A percentile compares a stretch with the other conserved stretches of the same genome.
Conservation (phyloP, 2,113 vertebrate genomes). For the Passerina amoena region DNA sequence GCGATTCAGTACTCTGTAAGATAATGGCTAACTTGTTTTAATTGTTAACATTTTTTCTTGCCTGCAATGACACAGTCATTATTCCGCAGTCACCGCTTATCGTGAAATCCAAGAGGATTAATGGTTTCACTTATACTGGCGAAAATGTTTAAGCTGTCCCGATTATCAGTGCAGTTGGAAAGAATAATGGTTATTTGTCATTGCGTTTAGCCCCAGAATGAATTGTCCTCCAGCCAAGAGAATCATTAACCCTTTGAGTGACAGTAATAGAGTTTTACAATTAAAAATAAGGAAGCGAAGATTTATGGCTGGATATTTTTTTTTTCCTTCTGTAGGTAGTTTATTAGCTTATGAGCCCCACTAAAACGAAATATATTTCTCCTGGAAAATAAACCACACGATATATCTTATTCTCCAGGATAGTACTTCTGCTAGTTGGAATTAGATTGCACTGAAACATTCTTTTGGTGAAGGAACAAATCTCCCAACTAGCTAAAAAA, state of each 20-base stretch:
- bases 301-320: constrained; percentile 26
- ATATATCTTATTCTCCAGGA: constrained; percentile 20
- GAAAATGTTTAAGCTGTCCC: constrained; percentile 99
- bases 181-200: constrained; percentile 99
- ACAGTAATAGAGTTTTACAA: constrained; percentile 67
- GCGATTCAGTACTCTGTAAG: constrained; percentile 79
- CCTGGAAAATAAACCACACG: not conserved
- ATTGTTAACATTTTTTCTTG: constrained; percentile 95
- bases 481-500: not conserved
- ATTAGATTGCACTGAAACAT: not conserved
- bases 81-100: constrained; percentile 98
- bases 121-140: constrained; percentile 98
- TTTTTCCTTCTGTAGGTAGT: not conserved
- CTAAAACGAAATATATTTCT: not conserved
- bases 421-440: not conserved
- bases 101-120: constrained; percentile 97
- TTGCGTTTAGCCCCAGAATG: constrained; percentile 89
- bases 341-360: not conserved
- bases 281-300: constrained; percentile 37
- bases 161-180: constrained; percentile 97
- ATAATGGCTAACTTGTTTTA: constrained; percentile 97
- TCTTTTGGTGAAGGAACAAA: constrained; percentile 21
- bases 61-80: constrained; percentile 95
- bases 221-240: constrained; percentile 87
- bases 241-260: constrained; percentile 87